Evolutionary conservation across 2,797 vertebrate species (phyloP).

Genomic region (Pelodytes ibericus): DNA sequence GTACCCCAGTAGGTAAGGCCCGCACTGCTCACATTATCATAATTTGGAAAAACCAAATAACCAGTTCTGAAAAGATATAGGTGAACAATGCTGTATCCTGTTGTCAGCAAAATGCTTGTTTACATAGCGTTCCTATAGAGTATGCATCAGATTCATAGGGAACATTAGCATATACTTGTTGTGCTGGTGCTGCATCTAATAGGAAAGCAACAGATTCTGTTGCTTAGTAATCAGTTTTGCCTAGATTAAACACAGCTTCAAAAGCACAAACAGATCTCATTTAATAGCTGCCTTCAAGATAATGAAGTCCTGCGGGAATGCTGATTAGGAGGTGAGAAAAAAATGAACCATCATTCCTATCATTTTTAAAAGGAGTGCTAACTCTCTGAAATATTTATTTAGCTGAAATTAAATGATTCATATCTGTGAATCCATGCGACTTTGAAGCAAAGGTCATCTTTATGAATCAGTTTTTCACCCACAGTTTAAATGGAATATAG

Average conservation of each 20-base stretch:
- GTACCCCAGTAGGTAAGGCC: too few species aligned
- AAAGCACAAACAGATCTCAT: conserved; percentile 76
- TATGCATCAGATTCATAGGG: neutral
- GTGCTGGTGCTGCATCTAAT: conserved; percentile 52
- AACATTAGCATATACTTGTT: conserved; percentile 9
- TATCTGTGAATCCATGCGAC: neutral
- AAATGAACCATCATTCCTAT: conserved; percentile 64
- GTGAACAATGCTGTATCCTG: too few species aligned
- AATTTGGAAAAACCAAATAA: too few species aligned
- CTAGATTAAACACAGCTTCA: conserved; percentile 79
- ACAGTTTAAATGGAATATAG: too few species aligned
- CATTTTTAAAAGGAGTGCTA: conserved; percentile 43
- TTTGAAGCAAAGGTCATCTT: neutral
- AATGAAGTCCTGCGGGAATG: conserved; percentile 77
- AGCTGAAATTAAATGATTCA: conserved; percentile 23
- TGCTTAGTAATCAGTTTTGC: conserved; percentile 79
- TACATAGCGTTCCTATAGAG: neutral
- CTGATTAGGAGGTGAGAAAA: conserved; percentile 65
- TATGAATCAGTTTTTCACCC: too few species aligned
- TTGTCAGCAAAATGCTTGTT: too few species aligned
- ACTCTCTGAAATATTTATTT: conserved; percentile 28
- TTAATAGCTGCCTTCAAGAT: conserved; percentile 74
- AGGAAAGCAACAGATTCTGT: conserved; percentile 73
- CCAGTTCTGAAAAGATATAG: too few species aligned
- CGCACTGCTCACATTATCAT: too few species aligned